Evolutionary conservation across 2,113 vertebrate species (phyloP).

Genomic region (Pogona vitticeps): DNA sequence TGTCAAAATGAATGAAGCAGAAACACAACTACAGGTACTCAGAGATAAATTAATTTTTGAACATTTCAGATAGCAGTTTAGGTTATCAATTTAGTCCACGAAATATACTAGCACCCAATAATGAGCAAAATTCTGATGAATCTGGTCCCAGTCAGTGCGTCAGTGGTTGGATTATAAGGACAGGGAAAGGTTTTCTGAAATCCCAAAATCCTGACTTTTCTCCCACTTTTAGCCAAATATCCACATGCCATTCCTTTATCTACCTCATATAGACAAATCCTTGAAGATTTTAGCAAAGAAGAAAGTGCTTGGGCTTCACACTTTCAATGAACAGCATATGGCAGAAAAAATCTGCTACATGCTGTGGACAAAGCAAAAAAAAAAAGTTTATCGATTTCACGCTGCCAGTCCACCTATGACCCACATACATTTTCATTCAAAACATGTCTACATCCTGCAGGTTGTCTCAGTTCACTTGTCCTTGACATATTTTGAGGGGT

Average conservation of each 20-base stretch:
- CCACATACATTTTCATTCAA: not conserved
- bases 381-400: not conserved
- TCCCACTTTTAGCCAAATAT: not conserved
- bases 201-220: not conserved
- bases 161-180: not conserved
- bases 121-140: not conserved
- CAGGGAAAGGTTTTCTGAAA: not conserved
- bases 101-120: not conserved
- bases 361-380: not conserved
- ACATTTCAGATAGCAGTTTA: rapidly evolving
- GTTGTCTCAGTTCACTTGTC: not conserved
- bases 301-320: no score
- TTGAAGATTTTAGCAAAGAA: not conserved
- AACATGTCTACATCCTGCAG: not conserved
- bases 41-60: rapidly evolving
- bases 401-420: not conserved
- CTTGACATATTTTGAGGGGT: no score
- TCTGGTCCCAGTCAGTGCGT: not conserved
- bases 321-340: not conserved
- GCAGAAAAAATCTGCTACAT: not conserved
- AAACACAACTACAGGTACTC: not conserved
- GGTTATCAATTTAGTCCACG: conserved; percentile 18
- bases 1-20: conserved; percentile 42
- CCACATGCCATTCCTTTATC: not conserved
- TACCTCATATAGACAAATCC: no score